Conservation (phyloP, 2,888 invertebrate species). For the Mystacides longicornis region DNA sequence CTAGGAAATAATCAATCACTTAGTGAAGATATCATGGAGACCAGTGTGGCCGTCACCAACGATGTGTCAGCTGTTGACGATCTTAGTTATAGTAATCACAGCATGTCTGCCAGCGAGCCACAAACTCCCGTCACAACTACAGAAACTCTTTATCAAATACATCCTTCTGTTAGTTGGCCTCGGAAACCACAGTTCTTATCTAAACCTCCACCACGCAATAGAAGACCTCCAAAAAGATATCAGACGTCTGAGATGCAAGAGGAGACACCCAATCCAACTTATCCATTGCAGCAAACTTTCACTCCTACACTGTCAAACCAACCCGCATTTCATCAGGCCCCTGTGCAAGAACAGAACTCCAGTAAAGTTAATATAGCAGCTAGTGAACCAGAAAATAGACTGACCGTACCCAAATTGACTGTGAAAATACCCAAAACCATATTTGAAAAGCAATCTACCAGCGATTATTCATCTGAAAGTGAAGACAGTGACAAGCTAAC, state of each 20-base stretch:
- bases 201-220: constrained; percentile 39
- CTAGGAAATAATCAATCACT: no score
- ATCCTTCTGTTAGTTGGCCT: not conserved
- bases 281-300: no score
- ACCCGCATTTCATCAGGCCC: no score
- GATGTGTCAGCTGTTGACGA: no score
- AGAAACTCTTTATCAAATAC: not conserved
- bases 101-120: not conserved
- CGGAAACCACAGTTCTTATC: not conserved
- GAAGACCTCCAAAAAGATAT: constrained; percentile 44
- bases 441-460: constrained; percentile 46
- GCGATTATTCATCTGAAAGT: constrained; percentile 50
- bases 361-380: constrained; percentile 38
- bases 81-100: no score
- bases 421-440: constrained; percentile 58
- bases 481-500: constrained; percentile 55
- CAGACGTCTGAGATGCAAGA: constrained; percentile 28
- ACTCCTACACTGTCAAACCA: no score
- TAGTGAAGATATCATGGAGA: no score
- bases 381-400: constrained; percentile 41
- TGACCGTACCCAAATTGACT: constrained; percentile 65
- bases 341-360: not conserved
- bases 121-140: no score
- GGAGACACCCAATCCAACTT: not conserved
- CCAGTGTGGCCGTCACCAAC: no score